A percentile compares a stretch with the other conserved stretches of the same genome.
Conservation (phyloP, 2,888 invertebrate species). For the Fragum fragum region DNA sequence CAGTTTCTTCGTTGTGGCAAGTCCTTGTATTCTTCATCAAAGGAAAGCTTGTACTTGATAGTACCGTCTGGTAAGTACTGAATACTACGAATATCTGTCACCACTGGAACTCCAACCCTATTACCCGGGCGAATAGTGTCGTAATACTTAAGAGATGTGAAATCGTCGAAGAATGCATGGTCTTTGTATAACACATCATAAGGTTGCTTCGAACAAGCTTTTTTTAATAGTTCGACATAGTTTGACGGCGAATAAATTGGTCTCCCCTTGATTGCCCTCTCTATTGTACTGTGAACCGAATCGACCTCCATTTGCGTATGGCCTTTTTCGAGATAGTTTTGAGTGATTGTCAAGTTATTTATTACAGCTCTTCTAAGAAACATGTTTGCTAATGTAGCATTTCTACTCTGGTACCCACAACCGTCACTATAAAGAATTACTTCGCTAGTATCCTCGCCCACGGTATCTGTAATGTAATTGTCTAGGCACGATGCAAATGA, state of each 20-base stretch:
- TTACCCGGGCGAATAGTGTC: slow-evolving; percentile 46
- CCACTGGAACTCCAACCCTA: slow-evolving; percentile 41
- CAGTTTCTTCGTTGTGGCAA: too few species aligned
- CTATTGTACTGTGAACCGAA: slow-evolving; percentile 64
- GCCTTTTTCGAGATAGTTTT: slow-evolving; percentile 53
- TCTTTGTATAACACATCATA: slow-evolving; percentile 37
- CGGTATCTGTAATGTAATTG: slow-evolving; percentile 27
- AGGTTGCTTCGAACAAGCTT: slow-evolving; percentile 24
- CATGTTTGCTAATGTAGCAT: too few species aligned
- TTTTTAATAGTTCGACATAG: slow-evolving; percentile 46
- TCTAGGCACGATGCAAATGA: slow-evolving; percentile 35
- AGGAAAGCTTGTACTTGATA: too few species aligned
- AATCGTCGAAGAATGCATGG: slow-evolving; percentile 37
- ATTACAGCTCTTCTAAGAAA: slow-evolving; percentile 16
- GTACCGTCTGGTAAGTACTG: too few species aligned
- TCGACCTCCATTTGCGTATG: too few species aligned
- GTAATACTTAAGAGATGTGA: slow-evolving; percentile 33
- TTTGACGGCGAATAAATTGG: slow-evolving; percentile 44
- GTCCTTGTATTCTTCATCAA: too few species aligned
- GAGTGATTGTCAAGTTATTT: slow-evolving; percentile 30
- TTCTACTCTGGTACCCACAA: slow-evolving; percentile 50
- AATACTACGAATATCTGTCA: slow-evolving; percentile 35
- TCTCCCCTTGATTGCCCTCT: slow-evolving; percentile 39
- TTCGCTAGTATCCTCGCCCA: slow-evolving; percentile 4
- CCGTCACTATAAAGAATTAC: slow-evolving; percentile 53